phyloP scores from a whole-genome alignment of 2,113 vertebrate genomes.

The Arvicanthis niloticus region DNA sequence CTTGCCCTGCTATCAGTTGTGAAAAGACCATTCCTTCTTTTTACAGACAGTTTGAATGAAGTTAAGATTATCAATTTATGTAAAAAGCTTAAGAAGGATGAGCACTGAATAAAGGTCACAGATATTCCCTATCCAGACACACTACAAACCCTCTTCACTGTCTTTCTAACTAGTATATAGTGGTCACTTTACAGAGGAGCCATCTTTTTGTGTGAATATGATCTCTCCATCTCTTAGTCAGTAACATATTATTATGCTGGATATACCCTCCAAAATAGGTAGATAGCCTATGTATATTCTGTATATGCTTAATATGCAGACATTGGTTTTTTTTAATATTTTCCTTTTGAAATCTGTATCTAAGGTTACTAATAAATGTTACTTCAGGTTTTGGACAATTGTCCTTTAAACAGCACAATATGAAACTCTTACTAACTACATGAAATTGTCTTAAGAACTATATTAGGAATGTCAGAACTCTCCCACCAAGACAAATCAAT shows the following conservation, averaged over 20 bases:
- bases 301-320: slow-evolving; percentile 39
- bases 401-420: background rate
- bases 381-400: slow-evolving; percentile 9
- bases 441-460: background rate
- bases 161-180: background rate
- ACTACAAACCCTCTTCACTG: background rate
- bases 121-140: background rate
- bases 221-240: background rate
- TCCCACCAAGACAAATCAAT: background rate
- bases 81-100: background rate
- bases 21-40: background rate
- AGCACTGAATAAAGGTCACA: background rate
- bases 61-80: background rate
- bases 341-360: background rate
- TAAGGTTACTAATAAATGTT: background rate
- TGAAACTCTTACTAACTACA: background rate
- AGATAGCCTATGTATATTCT: slow-evolving; percentile 9
- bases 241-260: background rate
- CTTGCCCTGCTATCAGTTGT: background rate
- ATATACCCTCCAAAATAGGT: background rate
- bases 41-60: background rate
- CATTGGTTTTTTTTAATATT: background rate
- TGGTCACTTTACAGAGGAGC: background rate
- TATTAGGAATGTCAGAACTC: background rate
- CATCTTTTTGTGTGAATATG: background rate